Evolutionary conservation across 2,113 vertebrate species (phyloP).

Genomic region (Butorides virescens): DNA sequence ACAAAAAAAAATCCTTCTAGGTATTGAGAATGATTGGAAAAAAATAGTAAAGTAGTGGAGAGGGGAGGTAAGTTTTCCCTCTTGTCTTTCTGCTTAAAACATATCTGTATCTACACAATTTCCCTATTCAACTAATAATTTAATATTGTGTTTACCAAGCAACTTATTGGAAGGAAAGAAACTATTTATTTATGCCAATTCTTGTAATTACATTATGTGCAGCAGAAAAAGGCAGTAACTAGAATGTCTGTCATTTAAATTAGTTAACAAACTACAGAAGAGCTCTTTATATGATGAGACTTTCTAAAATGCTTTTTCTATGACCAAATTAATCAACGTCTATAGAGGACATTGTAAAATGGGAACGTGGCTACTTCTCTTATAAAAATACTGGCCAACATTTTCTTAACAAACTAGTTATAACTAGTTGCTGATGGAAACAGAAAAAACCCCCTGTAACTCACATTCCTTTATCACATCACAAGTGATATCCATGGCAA

Average conservation of each 20-base stretch:
- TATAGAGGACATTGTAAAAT: background rate
- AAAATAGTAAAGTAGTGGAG: background rate
- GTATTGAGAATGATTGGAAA: background rate
- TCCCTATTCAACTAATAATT: background rate
- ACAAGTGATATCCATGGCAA: background rate
- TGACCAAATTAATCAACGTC: background rate
- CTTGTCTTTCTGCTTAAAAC: background rate
- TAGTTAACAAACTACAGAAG: constrained; percentile 12
- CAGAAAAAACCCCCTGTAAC: background rate
- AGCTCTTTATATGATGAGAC: background rate
- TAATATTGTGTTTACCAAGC: background rate
- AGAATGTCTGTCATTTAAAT: constrained; percentile 17
- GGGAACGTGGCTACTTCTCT: background rate
- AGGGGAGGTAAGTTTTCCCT: background rate
- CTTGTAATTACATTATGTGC: background rate
- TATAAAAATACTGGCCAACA: background rate
- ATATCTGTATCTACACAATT: background rate
- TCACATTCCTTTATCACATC: background rate
- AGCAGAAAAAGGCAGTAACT: constrained; percentile 10
- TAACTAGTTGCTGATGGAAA: background rate
- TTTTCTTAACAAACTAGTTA: background rate
- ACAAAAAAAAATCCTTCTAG: rapidly evolving
- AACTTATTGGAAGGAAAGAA: background rate
- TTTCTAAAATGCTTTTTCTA: background rate
- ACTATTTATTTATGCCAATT: background rate